A percentile compares a stretch with the other conserved stretches of the same genome.
These are phyloP conservation scores for Liasis olivaceus DNA, from an alignment of 2,797 vertebrate genomes.

Conservation along the genomic window DNA sequence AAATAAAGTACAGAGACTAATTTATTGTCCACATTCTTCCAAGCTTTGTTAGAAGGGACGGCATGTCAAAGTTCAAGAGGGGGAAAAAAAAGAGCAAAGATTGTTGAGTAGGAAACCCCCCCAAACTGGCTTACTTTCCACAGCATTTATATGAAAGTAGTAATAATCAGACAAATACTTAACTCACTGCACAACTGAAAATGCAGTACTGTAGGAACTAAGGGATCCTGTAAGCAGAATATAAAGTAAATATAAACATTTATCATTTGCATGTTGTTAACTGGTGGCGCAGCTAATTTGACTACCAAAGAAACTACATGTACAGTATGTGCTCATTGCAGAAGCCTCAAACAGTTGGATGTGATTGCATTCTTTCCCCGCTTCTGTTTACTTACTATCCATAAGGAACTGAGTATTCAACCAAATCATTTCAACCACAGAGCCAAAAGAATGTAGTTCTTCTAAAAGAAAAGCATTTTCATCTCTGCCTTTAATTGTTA, in stretches of 20 bases:
- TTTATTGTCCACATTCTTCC: not conserved
- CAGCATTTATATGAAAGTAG: not conserved
- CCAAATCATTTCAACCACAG: slow-evolving; percentile 84
- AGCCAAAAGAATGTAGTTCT: slow-evolving; percentile 78
- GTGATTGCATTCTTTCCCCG: not conserved
- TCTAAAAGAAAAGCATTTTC: slow-evolving; percentile 88
- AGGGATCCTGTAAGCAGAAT: not conserved
- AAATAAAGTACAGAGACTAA: not conserved
- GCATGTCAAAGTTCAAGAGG: not conserved
- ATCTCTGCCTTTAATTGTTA: slow-evolving; percentile 84
- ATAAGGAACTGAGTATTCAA: slow-evolving; percentile 81
- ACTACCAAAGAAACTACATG: not conserved
- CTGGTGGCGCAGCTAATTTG: not conserved
- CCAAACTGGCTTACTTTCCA: too few species aligned
- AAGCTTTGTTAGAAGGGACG: not conserved
- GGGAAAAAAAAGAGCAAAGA: not conserved
- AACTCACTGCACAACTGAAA: not conserved
- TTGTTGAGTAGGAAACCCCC: not conserved
- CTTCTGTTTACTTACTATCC: slow-evolving; percentile 80
- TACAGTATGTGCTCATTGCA: not conserved
- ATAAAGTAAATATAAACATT: not conserved
- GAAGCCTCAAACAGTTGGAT: not conserved
- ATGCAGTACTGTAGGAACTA: not conserved
- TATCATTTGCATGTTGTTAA: not conserved
- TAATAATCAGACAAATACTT: not conserved